Conservation (phyloP, 2,113 vertebrate genomes). For the Gallinago undulata region DNA sequence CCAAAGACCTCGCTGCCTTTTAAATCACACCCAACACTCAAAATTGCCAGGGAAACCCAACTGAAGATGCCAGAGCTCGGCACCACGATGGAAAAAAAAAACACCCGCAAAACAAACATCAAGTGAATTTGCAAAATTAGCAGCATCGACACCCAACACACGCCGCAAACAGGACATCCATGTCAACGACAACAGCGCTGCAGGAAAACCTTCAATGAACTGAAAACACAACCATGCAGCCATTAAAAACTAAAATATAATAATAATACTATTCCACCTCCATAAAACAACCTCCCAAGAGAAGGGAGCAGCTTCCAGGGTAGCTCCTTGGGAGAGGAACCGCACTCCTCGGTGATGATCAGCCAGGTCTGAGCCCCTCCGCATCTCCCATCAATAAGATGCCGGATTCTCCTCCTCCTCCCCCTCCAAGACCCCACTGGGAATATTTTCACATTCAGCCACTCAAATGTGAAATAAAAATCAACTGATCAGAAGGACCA, state of each 20-base stretch:
- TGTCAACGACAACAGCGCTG: not conserved
- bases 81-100: not conserved
- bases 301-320: not conserved
- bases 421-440: not conserved
- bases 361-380: not conserved
- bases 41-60: not conserved
- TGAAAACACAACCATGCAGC: not conserved
- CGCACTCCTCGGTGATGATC: not conserved
- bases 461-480: not conserved
- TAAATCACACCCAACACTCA: not conserved
- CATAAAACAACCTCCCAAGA: not conserved
- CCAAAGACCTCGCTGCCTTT: not conserved
- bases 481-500: not conserved
- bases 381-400: rapidly evolving
- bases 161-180: not conserved
- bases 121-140: not conserved
- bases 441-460: not conserved
- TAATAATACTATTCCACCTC: too few relatives aligned
- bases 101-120: not conserved
- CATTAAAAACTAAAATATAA: too few relatives aligned
- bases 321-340: not conserved
- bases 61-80: not conserved
- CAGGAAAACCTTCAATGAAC: not conserved
- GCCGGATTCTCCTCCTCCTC: not conserved
- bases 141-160: not conserved